Percentiles rank a stretch among this genome's conserved stretches.
Evolutionary conservation across 1,140 invertebrate species (phyloP).

Genomic region (Lerema accius): DNA sequence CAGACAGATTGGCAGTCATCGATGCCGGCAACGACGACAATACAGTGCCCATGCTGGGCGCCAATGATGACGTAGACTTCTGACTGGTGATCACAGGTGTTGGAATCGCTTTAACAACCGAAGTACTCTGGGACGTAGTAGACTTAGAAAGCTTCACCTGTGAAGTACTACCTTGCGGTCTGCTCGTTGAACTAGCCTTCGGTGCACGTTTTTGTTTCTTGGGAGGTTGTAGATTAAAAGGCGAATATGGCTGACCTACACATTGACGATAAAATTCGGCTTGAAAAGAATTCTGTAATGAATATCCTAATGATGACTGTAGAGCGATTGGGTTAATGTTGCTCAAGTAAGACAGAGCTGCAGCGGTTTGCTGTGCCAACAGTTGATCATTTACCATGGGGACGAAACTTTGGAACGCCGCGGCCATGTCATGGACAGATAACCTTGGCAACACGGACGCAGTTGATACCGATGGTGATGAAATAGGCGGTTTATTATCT

Average conservation of each 20-base stretch:
- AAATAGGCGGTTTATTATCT: conserved; percentile 42
- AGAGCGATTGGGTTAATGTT: conserved; percentile 61
- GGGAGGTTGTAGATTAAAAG: conserved; percentile 52
- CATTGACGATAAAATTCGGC: conserved; percentile 72
- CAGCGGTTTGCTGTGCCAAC: conserved; percentile 63
- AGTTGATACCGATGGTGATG: conserved; percentile 15
- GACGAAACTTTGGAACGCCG: conserved; percentile 67
- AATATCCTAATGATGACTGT: conserved; percentile 56
- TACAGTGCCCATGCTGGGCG: conserved; percentile 69
- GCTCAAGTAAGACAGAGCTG: conserved; percentile 64
- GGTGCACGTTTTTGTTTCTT: conserved; percentile 71
- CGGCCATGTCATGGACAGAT: conserved; percentile 61
- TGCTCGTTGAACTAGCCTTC: conserved; percentile 41
- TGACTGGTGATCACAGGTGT: conserved; percentile 52
- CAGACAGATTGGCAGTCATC: conserved; percentile 57
- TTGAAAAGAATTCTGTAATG: conserved; percentile 69
- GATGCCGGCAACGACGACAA: conserved; percentile 61
- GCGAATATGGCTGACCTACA: conserved; percentile 54
- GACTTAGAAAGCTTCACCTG: conserved; percentile 51
- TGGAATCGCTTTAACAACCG: conserved; percentile 40
- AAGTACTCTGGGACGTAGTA: conserved; percentile 31
- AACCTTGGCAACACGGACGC: conserved; percentile 57
- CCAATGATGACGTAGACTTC: conserved; percentile 51
- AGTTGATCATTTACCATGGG: conserved; percentile 65
- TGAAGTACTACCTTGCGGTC: conserved; percentile 15